Evolutionary conservation across 1,140 invertebrate genomes (phyloP), one percentile per base, ranked within the genome.

Genomic region (Neodiprion pinetum): DNA sequence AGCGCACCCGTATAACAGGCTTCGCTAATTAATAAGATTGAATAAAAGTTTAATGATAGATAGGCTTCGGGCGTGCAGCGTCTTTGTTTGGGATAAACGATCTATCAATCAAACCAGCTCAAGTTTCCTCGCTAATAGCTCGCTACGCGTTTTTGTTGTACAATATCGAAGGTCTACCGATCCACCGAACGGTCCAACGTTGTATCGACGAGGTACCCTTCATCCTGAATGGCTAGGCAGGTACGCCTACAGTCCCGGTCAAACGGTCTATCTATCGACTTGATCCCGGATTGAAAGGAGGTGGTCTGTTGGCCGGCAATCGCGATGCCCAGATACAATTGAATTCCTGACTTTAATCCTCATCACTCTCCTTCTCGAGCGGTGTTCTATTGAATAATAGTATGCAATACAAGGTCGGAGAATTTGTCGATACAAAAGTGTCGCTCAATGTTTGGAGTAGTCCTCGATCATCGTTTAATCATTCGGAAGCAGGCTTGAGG

Each of bases 81-180:
- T 40, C 28, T 61, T 61, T 61, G 53, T 61, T 61, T 61, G 53
- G 53, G 53, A 61, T 61, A 61, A 61, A 61, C 53, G 53, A 17
- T 61, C 53, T 17, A 61, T 61, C 53, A 61, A 61, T 61, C 53
- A 61, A 61, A 12, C n/a, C 53, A 17, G 3, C 53, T 61, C 53
- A 4, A 17, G 53, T 17, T 61, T 61, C n/a, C 53, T 61, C 53
- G 53, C 53, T 61, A 61, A 61, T 61, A 61, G 53, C 53, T 61
- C 53, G 7, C 53, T 61, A 9, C n/a, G n/a, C 11, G n/a, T 40
- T 61, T 61, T 61, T 61, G 11, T 61, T 14, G 53, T 61, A 61
- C n/a, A 9, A 61, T 61, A 17, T 12, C 9, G 11, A 61, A 61
- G 53, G 53, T 12, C 11, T 61, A 61, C 53, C 53, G 53, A 61